phyloP scores from a whole-genome alignment of 2,113 vertebrate genomes.

The Phrynosoma blainvillii region DNA sequence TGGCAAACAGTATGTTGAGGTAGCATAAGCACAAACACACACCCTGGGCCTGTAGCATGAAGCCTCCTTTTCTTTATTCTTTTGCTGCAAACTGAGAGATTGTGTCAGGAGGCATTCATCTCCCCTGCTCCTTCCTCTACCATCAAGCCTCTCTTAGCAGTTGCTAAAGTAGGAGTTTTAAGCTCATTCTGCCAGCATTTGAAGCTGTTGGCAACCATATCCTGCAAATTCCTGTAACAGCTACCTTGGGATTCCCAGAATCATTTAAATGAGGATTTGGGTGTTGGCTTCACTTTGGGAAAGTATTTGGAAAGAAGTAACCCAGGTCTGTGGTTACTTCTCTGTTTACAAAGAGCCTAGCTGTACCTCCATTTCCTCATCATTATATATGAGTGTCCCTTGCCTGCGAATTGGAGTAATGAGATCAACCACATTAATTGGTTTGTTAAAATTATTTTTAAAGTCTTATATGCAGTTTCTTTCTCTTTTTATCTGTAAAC shows the following conservation, averaged over 20 bases:
- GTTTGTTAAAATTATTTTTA: neutral
- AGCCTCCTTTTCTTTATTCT: neutral
- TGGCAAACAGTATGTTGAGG: neutral
- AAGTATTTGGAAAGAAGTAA: neutral
- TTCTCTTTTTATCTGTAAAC: no score
- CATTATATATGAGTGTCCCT: no score
- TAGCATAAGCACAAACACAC: no score
- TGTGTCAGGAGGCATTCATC: neutral
- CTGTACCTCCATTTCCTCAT: neutral
- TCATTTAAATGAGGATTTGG: neutral
- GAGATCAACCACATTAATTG: no score
- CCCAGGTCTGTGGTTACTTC: neutral
- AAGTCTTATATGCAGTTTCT: neutral
- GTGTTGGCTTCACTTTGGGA: neutral
- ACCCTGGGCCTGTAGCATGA: neutral
- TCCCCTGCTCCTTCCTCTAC: neutral
- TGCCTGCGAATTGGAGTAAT: no score
- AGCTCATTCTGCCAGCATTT: neutral
- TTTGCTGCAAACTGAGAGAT: neutral
- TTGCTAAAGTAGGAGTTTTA: neutral
- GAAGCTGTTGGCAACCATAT: neutral
- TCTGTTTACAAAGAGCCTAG: neutral
- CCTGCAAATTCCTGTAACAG: constrained; percentile 3
- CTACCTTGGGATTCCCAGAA: constrained; percentile 10
- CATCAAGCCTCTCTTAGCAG: neutral